Conservation (phyloP, 2,888 invertebrate species). For the Amphipyra berbera region DNA sequence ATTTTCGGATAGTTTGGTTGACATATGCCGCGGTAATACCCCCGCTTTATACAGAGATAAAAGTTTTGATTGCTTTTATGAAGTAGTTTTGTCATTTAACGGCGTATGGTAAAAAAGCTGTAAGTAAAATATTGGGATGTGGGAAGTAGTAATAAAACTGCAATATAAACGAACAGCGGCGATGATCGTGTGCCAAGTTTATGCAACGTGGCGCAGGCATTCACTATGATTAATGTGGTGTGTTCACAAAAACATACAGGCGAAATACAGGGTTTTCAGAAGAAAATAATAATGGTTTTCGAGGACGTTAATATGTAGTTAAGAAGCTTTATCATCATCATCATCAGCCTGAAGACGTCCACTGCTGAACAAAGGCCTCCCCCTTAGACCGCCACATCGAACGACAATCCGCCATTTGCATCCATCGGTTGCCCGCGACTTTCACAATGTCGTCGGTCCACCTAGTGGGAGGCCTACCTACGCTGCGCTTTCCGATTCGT, state of each 20-base stretch:
- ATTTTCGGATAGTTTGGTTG: slow-evolving; percentile 57
- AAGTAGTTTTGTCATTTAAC: slow-evolving; percentile 39
- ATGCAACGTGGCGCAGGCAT: slow-evolving; percentile 44
- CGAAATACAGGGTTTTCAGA: too few relatives aligned
- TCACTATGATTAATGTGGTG: slow-evolving; percentile 30
- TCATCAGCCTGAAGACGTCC: too few relatives aligned
- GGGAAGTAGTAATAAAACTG: slow-evolving; percentile 46
- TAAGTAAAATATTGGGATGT: slow-evolving; percentile 39
- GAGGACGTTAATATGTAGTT: too few relatives aligned
- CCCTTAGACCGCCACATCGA: too few relatives aligned
- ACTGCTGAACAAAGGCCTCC: too few relatives aligned
- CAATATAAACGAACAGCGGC: slow-evolving; percentile 36
- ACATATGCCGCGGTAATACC: slow-evolving; percentile 59
- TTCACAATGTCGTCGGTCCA: too few relatives aligned
- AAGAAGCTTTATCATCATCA: too few relatives aligned
- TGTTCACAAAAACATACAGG: slow-evolving; percentile 22
- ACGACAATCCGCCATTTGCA: too few relatives aligned
- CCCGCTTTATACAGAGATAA: slow-evolving; percentile 45
- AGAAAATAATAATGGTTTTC: too few relatives aligned
- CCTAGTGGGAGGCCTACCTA: too few relatives aligned
- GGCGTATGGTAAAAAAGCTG: slow-evolving; percentile 33
- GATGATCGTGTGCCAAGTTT: slow-evolving; percentile 52
- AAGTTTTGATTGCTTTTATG: slow-evolving; percentile 54
- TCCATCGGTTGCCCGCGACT: too few relatives aligned
- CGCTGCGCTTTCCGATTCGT: too few relatives aligned